Percentiles rank a stretch among this genome's conserved stretches.
Evolutionary conservation across 2,888 invertebrate genomes (phyloP).

Genomic region (Chymomyza caudatula): DNA sequence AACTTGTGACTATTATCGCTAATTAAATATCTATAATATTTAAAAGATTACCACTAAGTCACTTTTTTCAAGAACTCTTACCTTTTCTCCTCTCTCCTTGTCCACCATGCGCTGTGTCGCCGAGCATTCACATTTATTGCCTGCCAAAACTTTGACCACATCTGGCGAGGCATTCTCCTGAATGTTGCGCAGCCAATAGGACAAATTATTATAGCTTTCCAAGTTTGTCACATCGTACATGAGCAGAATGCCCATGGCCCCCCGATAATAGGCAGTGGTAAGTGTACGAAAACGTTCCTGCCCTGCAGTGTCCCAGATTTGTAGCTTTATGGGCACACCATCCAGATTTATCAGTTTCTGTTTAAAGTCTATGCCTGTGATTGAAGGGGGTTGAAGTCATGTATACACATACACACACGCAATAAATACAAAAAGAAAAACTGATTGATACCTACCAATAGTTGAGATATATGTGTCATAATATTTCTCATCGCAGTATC

Average conservation of each 20-base stretch:
- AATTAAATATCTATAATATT: no score
- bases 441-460: slow-evolving; percentile 84
- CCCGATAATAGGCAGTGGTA: slow-evolving; percentile 92
- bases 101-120: slow-evolving; percentile 87
- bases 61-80: slow-evolving; percentile 74
- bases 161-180: slow-evolving; percentile 94
- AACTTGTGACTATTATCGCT: background rate
- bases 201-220: slow-evolving; percentile 93
- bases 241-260: slow-evolving; percentile 93
- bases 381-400: background rate
- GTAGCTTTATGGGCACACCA: slow-evolving; percentile 87
- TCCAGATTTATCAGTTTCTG: slow-evolving; percentile 93
- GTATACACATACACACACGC: background rate
- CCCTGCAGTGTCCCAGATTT: slow-evolving; percentile 91
- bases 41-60: no score
- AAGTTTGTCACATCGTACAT: slow-evolving; percentile 94
- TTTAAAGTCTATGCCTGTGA: slow-evolving; percentile 92
- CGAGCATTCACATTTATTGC: slow-evolving; percentile 90
- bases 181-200: slow-evolving; percentile 94
- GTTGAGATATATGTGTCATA: slow-evolving; percentile 95
- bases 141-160: slow-evolving; percentile 90
- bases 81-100: slow-evolving; percentile 89
- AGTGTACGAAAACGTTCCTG: slow-evolving; percentile 82
- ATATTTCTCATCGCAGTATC: slow-evolving; percentile 93
- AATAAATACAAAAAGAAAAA: background rate